These are phyloP conservation scores for Notiomystis cincta DNA, from an alignment of 2,113 vertebrate genomes.

Conservation along the genomic window DNA sequence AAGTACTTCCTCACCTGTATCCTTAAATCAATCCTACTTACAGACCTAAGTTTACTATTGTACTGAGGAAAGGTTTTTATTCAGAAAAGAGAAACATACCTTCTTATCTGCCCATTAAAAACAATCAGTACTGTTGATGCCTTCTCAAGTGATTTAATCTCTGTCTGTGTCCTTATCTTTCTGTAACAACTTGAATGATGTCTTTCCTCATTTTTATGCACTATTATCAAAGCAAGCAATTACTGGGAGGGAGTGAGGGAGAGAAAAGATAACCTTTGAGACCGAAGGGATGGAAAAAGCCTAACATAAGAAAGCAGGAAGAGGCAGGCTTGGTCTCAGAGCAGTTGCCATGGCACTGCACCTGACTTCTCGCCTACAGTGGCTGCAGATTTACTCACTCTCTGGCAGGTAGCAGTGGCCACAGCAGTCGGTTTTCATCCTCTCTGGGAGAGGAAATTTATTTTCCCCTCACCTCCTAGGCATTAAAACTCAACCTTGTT, in stretches of 20 bases:
- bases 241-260: neutral
- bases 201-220: neutral
- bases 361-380: neutral
- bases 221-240: neutral
- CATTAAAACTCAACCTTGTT: neutral
- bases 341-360: neutral
- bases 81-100: neutral
- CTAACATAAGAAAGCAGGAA: neutral
- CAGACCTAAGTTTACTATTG: neutral
- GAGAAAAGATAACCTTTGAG: neutral
- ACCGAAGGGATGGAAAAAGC: neutral
- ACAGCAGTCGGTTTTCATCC: neutral
- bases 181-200: neutral
- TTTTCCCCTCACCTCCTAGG: neutral
- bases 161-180: neutral
- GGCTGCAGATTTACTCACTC: neutral
- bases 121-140: neutral
- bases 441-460: neutral
- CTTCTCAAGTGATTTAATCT: neutral
- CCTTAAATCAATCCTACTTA: neutral
- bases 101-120: neutral
- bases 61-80: neutral
- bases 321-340: neutral
- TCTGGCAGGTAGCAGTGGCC: neutral
- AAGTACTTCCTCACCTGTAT: neutral